Evolutionary conservation across 1,140 invertebrate genomes (phyloP), one percentile per base, ranked within the genome.

Genomic region (Holcopasites calliopsidis): DNA sequence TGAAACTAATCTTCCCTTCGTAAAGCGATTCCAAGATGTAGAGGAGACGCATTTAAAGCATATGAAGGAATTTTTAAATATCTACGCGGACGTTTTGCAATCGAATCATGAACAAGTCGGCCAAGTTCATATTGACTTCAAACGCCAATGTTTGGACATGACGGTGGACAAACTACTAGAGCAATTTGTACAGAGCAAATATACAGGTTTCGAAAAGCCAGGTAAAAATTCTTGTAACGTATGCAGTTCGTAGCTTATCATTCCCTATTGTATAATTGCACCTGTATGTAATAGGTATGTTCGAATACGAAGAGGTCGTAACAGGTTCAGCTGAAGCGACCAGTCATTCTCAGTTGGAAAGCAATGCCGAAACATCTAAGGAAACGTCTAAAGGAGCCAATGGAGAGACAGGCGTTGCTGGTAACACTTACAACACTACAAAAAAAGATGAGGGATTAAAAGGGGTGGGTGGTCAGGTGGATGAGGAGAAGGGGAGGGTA

Each of bases 11-110:
- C 28, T 77, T 85, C 68, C 73, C 47, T 81, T 86, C n/a, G 77
- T 61, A 35, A 82, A 95, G 95, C 96, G 97, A 88, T 99, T 99
- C 89, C 98, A 99, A 94, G 96, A 97, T 90, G 94, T 98, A 28
- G 98, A 99, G 91, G 96, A 98, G 87, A 94, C 95, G 64, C 97
- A 99, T 92, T 92, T 99, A 79, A 96, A 95, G 84, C 97, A 98
- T 89, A 98, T 99, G 97, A 98, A 98, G 89, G 96, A 98, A 81
- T 99, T 98, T 93, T 93, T 99, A 55, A 96, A 96, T 86, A 95
- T 94, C 23, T 99, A 98, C 92, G 94, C 96, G 62, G 95, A 97
- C 87, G 94, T 98, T 66, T 93, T 98, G 73, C 96, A 97, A 89
- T 95, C 95, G 86, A 97, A 97, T 90, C 97, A 98, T 92, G 95